Percentiles rank a stretch among this genome's conserved stretches.
These are phyloP conservation scores for Achatina immaculata DNA, from an alignment of 1,140 invertebrate species.

Conservation along the genomic window DNA sequence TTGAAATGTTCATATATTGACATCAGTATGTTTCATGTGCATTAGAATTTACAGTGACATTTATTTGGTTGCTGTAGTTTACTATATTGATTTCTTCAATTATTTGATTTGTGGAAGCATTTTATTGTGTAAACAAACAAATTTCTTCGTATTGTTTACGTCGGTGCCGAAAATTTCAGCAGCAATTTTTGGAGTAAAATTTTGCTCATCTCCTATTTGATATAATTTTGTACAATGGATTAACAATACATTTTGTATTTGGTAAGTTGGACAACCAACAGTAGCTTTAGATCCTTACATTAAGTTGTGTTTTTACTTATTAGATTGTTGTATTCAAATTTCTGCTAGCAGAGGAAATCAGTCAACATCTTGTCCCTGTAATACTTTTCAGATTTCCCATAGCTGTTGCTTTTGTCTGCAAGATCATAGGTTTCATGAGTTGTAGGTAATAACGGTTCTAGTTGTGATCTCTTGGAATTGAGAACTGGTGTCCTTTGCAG, in stretches of 20 bases:
- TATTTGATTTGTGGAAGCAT: neutral
- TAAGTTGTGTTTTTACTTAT: too few species aligned
- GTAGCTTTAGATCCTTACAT: neutral
- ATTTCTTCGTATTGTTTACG: constrained; percentile 19
- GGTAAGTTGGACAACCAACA: neutral
- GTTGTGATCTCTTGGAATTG: too few species aligned
- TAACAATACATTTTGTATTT: neutral
- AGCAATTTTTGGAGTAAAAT: neutral
- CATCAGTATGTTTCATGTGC: neutral
- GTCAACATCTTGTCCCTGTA: too few species aligned
- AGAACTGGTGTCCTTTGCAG: too few species aligned
- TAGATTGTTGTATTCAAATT: too few species aligned
- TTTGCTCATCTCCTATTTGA: neutral
- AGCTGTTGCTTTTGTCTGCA: too few species aligned
- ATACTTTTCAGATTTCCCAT: too few species aligned
- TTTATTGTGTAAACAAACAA: constrained; percentile 24
- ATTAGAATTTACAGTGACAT: neutral
- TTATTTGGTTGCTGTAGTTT: neutral
- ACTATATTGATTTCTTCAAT: neutral
- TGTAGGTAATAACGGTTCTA: too few species aligned
- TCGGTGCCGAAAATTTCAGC: neutral
- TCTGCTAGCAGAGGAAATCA: too few species aligned
- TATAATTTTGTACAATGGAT: neutral
- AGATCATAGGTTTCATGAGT: too few species aligned
- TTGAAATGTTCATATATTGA: neutral